Percentiles rank a stretch among this genome's conserved stretches.
phyloP scores from a whole-genome alignment of 1,140 invertebrate genomes.

The Pteromalus puparum region DNA sequence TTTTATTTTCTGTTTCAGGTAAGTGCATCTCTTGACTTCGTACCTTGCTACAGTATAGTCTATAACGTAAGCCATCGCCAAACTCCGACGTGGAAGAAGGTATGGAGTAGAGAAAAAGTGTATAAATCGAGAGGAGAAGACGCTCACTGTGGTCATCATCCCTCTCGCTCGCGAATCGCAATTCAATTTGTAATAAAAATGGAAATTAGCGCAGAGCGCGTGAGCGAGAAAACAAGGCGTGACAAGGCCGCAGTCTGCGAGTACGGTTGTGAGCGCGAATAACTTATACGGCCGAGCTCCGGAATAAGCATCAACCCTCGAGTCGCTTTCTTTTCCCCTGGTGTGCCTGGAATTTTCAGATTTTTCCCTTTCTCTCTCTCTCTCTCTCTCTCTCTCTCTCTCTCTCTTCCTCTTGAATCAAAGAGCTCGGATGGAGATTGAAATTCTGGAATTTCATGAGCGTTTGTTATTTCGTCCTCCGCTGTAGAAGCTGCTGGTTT shows the following conservation, averaged over 20 bases:
- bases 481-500: neutral
- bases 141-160: conserved; percentile 4
- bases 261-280: conserved; percentile 60
- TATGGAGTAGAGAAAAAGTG: neutral
- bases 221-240: conserved; percentile 16
- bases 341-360: neutral
- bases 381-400: neutral
- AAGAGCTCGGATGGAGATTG: neutral
- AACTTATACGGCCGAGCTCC: conserved; percentile 58
- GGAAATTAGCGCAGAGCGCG: conserved; percentile 65
- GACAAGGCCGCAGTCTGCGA: conserved; percentile 17
- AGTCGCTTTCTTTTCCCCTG: neutral
- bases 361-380: neutral
- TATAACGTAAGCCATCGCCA: neutral
- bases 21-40: conserved; percentile 62
- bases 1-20: conserved; percentile 68
- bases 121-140: conserved; percentile 6
- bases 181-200: conserved; percentile 73
- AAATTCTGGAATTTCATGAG: conserved; percentile 1
- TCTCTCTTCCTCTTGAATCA: neutral
- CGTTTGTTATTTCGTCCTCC: neutral
- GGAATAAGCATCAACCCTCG: conserved; percentile 68
- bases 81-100: neutral
- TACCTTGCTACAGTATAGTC: neutral
- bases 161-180: conserved; percentile 56